phyloP scores from a whole-genome alignment of 2,888 invertebrate species.

The Tenthredo scrophulariae region DNA sequence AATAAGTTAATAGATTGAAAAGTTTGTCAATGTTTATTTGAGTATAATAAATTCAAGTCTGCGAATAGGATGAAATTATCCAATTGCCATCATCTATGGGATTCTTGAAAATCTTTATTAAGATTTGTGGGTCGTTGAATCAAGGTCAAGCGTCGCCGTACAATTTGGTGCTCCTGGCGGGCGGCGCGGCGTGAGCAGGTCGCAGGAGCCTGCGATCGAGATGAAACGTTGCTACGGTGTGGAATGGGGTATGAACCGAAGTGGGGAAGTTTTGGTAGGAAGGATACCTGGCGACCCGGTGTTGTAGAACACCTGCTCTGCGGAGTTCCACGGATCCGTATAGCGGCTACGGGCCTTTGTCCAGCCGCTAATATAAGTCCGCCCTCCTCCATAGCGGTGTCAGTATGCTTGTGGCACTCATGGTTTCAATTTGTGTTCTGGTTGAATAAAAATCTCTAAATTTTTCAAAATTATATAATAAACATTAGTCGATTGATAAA shows the following conservation, averaged over 20 bases:
- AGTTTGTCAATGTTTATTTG: not conserved
- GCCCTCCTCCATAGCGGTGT: conserved; percentile 59
- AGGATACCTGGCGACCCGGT: conserved; percentile 72
- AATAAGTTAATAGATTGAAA: not conserved
- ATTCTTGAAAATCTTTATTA: not conserved
- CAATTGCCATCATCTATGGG: not conserved
- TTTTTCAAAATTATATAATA: not conserved
- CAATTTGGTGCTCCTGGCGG: not conserved
- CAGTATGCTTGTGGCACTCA: conserved; percentile 51
- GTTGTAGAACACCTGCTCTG: conserved; percentile 74
- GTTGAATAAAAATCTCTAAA: not conserved
- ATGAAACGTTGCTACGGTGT: conserved; percentile 24
- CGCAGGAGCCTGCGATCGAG: conserved; percentile 38
- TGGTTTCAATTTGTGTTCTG: conserved; percentile 33
- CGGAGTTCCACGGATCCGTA: conserved; percentile 59
- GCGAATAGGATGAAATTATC: not conserved
- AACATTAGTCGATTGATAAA: not conserved
- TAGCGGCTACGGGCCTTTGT: conserved; percentile 67
- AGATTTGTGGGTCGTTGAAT: conserved; percentile 25
- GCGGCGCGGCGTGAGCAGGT: not conserved
- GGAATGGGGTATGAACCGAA: conserved; percentile 57
- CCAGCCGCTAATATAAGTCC: conserved; percentile 71
- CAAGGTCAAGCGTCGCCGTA: conserved; percentile 37
- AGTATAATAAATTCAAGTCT: conserved; percentile 7
- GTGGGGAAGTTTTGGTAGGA: conserved; percentile 58